Conservation (phyloP, 2,888 invertebrate species). For the Plagodis pulveraria region DNA sequence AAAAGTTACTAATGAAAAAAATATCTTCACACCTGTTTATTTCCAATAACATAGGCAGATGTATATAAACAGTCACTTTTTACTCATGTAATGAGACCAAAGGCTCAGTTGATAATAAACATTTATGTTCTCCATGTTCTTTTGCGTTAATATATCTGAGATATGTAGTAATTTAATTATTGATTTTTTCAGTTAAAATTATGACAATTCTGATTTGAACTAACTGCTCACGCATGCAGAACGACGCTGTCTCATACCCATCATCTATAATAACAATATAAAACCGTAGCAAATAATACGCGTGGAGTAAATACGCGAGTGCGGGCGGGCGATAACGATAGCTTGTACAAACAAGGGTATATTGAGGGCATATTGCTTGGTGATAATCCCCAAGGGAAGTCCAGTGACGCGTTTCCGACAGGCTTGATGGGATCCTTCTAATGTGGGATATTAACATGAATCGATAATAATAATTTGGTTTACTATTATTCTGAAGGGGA, state of each 20-base stretch:
- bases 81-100: too few species aligned
- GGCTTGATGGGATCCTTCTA: constrained; percentile 27
- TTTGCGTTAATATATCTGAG: too few species aligned
- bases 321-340: constrained; percentile 53
- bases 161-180: too few species aligned
- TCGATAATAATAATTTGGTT: constrained; percentile 15
- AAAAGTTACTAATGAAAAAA: too few species aligned
- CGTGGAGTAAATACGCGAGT: constrained; percentile 56
- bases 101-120: too few species aligned
- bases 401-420: constrained; percentile 55
- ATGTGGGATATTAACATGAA: constrained; percentile 24
- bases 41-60: too few species aligned
- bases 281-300: constrained; percentile 33
- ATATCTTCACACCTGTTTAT: too few species aligned
- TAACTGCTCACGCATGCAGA: constrained; percentile 19
- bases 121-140: too few species aligned
- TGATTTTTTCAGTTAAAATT: too few species aligned
- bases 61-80: too few species aligned
- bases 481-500: constrained; percentile 7
- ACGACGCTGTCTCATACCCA: constrained; percentile 9
- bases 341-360: constrained; percentile 54
- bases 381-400: constrained; percentile 57
- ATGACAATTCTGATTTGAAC: neutral
- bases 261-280: constrained; percentile 25
- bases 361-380: constrained; percentile 51